Evolutionary conservation across 2,113 vertebrate species (phyloP).

Genomic region (Rattus rattus): DNA sequence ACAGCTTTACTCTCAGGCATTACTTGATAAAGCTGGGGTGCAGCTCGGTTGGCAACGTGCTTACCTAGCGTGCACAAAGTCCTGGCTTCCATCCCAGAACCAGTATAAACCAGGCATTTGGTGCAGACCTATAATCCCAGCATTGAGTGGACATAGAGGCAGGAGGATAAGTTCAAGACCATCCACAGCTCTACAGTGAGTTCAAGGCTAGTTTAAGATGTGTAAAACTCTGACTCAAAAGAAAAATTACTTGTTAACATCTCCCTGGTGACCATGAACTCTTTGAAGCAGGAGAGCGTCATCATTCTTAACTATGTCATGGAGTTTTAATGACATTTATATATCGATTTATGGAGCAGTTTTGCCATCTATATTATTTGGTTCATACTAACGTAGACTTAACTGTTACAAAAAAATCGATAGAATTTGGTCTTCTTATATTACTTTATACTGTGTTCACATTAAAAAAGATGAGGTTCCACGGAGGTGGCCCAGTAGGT

Average conservation of each 20-base stretch:
- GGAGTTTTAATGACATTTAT: slow-evolving; percentile 18
- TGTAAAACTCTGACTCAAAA: not conserved
- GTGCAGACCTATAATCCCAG: not conserved
- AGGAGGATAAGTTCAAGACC: not conserved
- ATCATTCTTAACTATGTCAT: not conserved
- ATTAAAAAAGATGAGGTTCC: not conserved
- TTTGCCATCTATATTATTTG: not conserved
- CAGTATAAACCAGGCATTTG: not conserved
- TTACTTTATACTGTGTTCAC: slow-evolving; percentile 1
- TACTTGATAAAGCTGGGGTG: not conserved
- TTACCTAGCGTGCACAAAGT: not conserved
- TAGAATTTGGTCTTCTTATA: slow-evolving; percentile 32
- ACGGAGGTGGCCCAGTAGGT: not conserved
- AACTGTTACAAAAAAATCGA: slow-evolving; percentile 5
- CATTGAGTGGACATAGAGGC: not conserved
- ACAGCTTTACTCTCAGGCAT: not conserved
- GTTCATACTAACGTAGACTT: not conserved
- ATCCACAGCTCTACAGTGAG: not conserved
- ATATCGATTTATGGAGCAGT: not conserved
- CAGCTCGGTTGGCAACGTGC: not conserved
- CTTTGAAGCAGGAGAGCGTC: not conserved
- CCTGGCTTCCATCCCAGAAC: not conserved
- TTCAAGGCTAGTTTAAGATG: not conserved
- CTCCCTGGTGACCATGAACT: not conserved
- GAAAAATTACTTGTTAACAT: not conserved